Conservation (phyloP, 2,797 vertebrate species). For the Clarias pachynema region DNA sequence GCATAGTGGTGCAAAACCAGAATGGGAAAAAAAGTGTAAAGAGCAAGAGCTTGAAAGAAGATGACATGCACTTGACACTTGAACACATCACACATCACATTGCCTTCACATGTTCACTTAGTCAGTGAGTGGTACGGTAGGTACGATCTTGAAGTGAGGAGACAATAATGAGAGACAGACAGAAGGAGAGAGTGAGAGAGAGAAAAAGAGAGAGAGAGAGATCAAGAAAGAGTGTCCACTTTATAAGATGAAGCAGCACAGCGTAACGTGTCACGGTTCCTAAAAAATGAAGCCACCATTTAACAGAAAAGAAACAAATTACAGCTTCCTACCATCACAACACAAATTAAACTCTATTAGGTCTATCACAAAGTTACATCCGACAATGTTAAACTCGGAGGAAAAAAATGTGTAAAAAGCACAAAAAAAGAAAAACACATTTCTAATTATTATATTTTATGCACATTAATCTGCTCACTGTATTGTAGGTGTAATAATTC, state of each 20-base stretch:
- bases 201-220: neutral
- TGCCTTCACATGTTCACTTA: constrained; percentile 4
- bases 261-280: neutral
- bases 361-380: neutral
- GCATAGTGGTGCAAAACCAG: neutral
- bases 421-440: neutral
- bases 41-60: neutral
- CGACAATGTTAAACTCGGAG: neutral
- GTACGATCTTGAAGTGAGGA: neutral
- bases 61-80: constrained; percentile 16
- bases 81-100: constrained; percentile 17
- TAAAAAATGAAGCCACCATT: too few relatives aligned
- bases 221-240: neutral
- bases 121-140: neutral
- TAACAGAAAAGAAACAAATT: neutral
- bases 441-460: neutral
- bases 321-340: neutral
- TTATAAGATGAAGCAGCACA: constrained; percentile 10
- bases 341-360: too few relatives aligned
- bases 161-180: neutral
- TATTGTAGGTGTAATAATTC: constrained; percentile 6
- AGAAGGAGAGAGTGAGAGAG: neutral
- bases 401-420: neutral
- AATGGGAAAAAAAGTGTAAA: constrained; percentile 23
- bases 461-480: constrained; percentile 5